Evolutionary conservation across 2,113 vertebrate species (phyloP), one percentile per base, ranked within the genome.

Genomic region (Oryzias javanicus): DNA sequence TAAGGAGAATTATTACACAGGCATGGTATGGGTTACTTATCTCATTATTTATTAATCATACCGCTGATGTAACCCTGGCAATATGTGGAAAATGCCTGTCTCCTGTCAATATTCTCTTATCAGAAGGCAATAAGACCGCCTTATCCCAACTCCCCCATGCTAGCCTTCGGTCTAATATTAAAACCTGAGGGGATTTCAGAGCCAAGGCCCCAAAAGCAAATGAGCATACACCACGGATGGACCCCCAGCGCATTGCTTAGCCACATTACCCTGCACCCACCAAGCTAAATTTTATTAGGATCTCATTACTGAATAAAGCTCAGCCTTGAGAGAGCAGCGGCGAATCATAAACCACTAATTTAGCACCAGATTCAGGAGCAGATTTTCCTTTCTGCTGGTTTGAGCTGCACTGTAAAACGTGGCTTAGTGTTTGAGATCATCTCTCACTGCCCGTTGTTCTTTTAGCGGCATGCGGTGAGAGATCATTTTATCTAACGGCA

Each of bases 251-350:
- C 81, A 88, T 90, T 88, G 76, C 87, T 93, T 87, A 90, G 83
- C 84, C 89, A 87, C 90, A 91, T 93, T 90, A 93, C 65, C 79
- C 79, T 54, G 60, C 73, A 70, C 71, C 69, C 87, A 91, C 86
- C 83, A 78, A 85, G 63, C 90, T 86, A 89, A 92, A 86, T 90
- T 78, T 88, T 87, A 93, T 91, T 94, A 93, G 77, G 85, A 87
- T 49, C 91, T 91, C 85, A 94, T 94, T 92, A 93, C 81, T 84
- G 85, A 68, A 72, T 72, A n/a, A 57, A 87, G 79, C 86, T 45
- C 55, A 68, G 76, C 74, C 77, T 77, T 63, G 71, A 60, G 79
- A 81, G 89, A 76, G 73, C 78, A 24, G 83, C 78, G 51, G 72
- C 76, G 91, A 89, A 92, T 93, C 81, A 83, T 79, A 91, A 92